Evolutionary conservation across 2,888 invertebrate species (phyloP), one percentile per base, ranked within the genome.

Genomic region (Aphodius granarius): DNA sequence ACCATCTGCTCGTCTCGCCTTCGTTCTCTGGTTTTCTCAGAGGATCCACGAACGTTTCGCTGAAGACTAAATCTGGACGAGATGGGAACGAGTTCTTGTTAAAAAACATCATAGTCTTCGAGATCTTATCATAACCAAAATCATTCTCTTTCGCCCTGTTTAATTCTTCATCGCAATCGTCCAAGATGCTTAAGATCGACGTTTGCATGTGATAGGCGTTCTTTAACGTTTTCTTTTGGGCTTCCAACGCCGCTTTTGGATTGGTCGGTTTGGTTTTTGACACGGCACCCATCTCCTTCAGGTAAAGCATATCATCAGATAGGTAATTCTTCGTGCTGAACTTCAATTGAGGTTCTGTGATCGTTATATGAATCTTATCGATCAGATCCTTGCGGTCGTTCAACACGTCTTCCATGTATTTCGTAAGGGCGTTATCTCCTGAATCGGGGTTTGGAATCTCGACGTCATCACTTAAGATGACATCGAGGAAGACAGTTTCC

Each of bases 141-240:
- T 77, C 75, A 9, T 70, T 63, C 68, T 79, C 79, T 64, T 76
- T 76, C 1, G 63, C 66, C 22, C 66, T 66, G 16, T 71, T 71
- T 22, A 65, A 62, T 4, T 74, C 76, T 17, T 82, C 81, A 6
- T 81, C 79, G 19, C 75, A 74, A 5, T 83, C 82, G 13, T 84
- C 80, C 73, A 83, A 81, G n/a, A 84, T 73, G 20, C 78, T 79
- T 75, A 83, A 78, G 19, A 84, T 81, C 3, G 83, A 82, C n/a
- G 80, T 72, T 22, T 82, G 77, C 68, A 84, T 76, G 75, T 85
- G 84, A 76, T 84, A 85, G 5, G 83, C 81, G 70, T 81, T 77
- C 22, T 80, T 80, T 76, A 83, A 82, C 0, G 84, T 84, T 74
- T 83, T 83, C 15, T 73, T 76, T 73, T 78, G 80, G 0, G 78